phyloP scores from a whole-genome alignment of 2,113 vertebrate species.

The Astatoreochromis straeleni region DNA sequence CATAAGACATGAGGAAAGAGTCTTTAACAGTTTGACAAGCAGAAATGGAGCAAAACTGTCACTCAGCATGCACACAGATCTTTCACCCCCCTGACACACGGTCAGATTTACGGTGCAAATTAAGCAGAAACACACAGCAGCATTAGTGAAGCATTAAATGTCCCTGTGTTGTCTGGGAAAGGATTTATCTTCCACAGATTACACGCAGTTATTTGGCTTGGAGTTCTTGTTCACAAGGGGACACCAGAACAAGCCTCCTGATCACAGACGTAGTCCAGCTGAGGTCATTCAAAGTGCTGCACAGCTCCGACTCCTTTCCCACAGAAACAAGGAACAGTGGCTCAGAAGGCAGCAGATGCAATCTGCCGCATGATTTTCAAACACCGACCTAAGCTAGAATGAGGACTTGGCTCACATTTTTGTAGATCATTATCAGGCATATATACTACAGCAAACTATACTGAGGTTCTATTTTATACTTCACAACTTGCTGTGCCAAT shows the following conservation, averaged over 20 bases:
- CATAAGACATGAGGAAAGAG: background rate
- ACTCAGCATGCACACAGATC: background rate
- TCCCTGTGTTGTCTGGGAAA: conserved; percentile 24
- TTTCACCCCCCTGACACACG: background rate
- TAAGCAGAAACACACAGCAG: background rate
- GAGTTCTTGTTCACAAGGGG: background rate
- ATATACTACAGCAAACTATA: background rate
- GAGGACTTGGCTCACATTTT: background rate
- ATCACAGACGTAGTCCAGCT: background rate
- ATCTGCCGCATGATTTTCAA: background rate
- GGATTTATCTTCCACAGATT: background rate
- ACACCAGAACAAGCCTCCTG: background rate
- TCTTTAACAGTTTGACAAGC: background rate
- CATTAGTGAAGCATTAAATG: background rate
- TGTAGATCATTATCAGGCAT: background rate
- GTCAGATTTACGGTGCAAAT: background rate
- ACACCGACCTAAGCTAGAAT: background rate
- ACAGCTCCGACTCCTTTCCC: conserved; percentile 7
- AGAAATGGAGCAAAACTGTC: background rate
- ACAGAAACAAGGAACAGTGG: conserved; percentile 13
- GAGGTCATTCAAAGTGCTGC: conserved; percentile 12
- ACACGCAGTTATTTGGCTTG: background rate
- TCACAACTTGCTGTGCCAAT: background rate
- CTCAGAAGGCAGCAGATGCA: background rate
- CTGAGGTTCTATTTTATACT: background rate